Base-by-base conservation (phyloP, 2,797 vertebrate genomes). In the Tinamus major region DNA sequence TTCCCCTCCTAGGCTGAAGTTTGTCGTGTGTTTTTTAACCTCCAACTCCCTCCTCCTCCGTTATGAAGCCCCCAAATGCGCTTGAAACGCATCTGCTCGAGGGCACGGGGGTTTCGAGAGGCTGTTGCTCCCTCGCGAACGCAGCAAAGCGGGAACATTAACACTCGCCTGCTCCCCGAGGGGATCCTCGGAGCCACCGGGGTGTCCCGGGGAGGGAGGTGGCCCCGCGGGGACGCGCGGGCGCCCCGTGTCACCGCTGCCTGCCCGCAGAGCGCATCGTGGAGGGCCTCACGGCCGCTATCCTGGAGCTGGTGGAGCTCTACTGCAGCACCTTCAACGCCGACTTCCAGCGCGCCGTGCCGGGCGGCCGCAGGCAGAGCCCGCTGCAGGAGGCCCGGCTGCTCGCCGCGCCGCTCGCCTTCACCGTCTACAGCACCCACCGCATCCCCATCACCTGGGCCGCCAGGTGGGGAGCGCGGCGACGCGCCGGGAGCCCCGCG, bases 311-410 rank as follows among this genome's bases (percentile, higher is more conserved):
- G 96, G 99, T 99, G 55, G 99, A 99, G 87, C 97, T 99, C 4
- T 99, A 99, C 97, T 99, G 99, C 97, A 98, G 97, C 97, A 99
- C 99, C 0, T 99, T 99, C 95, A 99, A 99, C 0, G 99, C 99
- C 1, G 99, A 99, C 96, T 99, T 99, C 97, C 99, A 99, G 97
- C 96, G 98, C 0, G 97, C 97, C 0, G 95, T 97, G 0, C 98
- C 97, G 4, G 98, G 97, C 44, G 98, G 97, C 86, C 93, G 96
- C 68, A 94, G 96, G 94, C 98, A 96, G 0, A 97, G 96, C 0
- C 97, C 95, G 48, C 96, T 97, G 1, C 99, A 98, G 96, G 99
- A 99, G 95, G 98, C 99, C 3, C 98, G 98, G 19, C 98, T 98
- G 31, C 95, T 99, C 90, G 96, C 95, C 33, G 98, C 98, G 21